These are phyloP conservation scores for Norana najaformis DNA, from an alignment of 2,888 invertebrate genomes.

Conservation along the genomic window DNA sequence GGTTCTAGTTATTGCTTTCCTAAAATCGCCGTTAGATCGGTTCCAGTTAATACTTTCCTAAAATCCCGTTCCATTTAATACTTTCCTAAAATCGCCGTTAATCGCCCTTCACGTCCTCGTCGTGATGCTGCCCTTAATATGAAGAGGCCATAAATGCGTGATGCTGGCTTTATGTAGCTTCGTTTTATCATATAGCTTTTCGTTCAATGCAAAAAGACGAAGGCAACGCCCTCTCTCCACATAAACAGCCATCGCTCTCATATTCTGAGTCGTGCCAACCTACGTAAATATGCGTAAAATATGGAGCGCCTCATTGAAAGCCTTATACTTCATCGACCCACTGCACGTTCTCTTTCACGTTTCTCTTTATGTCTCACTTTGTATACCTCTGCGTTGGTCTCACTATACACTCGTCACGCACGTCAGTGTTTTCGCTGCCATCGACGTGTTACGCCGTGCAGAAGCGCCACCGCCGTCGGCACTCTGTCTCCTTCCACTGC, in stretches of 20 bases:
- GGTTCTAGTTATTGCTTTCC: no score
- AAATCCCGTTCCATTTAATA: no score
- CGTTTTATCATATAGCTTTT: neutral
- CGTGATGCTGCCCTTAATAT: no score
- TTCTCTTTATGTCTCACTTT: neutral
- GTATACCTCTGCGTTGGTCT: neutral
- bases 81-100: no score
- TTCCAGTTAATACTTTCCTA: no score
- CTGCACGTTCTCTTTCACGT: neutral
- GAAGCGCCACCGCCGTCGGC: neutral
- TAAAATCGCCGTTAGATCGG: no score
- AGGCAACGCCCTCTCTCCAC: neutral
- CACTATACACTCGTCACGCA: neutral
- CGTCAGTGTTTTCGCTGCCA: neutral
- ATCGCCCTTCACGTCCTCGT: no score
- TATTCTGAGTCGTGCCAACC: constrained; percentile 13
- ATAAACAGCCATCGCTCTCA: neutral
- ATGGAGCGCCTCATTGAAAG: no score
- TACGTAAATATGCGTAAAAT: neutral
- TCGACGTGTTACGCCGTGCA: neutral
- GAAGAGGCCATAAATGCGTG: no score
- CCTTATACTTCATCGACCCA: neutral
- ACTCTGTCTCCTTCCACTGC: neutral
- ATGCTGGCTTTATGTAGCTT: neutral
- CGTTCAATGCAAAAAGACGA: neutral